Base-by-base conservation (phyloP, 2,888 invertebrate species). In the Cerastoderma edule region DNA sequence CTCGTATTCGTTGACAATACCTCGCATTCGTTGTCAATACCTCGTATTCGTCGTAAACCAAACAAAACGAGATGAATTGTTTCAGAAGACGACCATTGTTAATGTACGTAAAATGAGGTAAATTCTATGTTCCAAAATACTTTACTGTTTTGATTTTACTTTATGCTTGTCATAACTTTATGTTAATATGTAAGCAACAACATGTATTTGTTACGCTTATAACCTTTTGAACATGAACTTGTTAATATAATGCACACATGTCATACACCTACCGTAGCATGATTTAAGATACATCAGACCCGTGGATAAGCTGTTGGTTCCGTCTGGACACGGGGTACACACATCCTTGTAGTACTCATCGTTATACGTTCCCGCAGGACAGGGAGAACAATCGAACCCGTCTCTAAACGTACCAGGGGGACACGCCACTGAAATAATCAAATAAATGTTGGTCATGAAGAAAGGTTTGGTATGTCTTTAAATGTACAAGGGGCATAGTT, bases 201-300 rank as follows among this genome's bases (percentile, higher is more conserved):
- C 8, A 39, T 39, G 8, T 39, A 10, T 39, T 39, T 39, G 39
- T 8, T 39, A 39, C 39, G 8, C 39, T 39, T 39, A 10, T 8
- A 39, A 39, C 16, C 39, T 10, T 39, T 39, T 39, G 10, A 39
- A 39, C n/a, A 39, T 16, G 16, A 16, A 39, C 39, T 39, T 39
- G 39, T 10, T 10, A 39, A 16, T 10, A 39, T 8, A 39, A 39
- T 39, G 39, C 10, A n/a, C n/a, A n/a, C n/a, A n/a, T n/a, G n/a
- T n/a, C n/a, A n/a, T n/a, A n/a, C n/a, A n/a, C 87, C 81, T 78
- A 88, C 88, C 78, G 65, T 83, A 85, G 63, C 86, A 87, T 2
- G 83, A 84, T 16, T 70, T 73, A 16, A 64, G 27, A 28, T 72
- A 75, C 46, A 54, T 71, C n/a, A 83, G 76, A 1, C 85, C 87